Percentiles rank a stretch among this genome's conserved stretches.
Evolutionary conservation across 2,888 invertebrate species (phyloP).

Genomic region (Lamellibrachia columna): DNA sequence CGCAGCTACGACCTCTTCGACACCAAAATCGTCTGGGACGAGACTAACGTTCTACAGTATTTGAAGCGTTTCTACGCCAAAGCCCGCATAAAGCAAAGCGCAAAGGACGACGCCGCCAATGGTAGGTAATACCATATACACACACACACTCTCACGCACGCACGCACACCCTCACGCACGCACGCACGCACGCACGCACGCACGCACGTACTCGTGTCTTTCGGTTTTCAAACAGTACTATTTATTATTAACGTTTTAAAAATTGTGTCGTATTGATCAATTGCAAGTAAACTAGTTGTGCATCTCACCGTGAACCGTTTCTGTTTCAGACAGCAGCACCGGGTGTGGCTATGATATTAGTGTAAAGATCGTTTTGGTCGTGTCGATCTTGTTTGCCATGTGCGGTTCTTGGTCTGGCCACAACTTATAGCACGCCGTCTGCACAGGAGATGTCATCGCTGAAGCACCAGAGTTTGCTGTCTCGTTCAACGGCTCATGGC

Average conservation of each 20-base stretch:
- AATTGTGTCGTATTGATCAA: too few relatives aligned
- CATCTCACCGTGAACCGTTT: too few relatives aligned
- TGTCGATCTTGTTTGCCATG: not conserved
- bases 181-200: not conserved
- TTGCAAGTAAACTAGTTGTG: too few relatives aligned
- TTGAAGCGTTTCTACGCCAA: not conserved
- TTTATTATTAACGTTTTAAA: too few relatives aligned
- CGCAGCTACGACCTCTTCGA: not conserved
- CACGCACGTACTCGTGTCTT: not conserved
- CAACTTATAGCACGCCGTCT: not conserved
- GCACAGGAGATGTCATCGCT: not conserved
- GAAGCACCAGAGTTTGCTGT: not conserved
- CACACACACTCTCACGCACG: not conserved
- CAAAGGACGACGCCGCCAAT: not conserved
- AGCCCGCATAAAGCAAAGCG: not conserved
- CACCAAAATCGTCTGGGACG: not conserved
- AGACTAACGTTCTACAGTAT: not conserved
- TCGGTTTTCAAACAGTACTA: too few relatives aligned
- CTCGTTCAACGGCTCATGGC: too few relatives aligned
- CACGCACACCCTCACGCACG: too few relatives aligned
- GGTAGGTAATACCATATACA: slow-evolving; percentile 43
- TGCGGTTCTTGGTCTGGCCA: not conserved
- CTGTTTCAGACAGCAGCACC: not conserved
- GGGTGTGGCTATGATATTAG: not conserved
- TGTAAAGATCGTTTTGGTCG: not conserved